These are phyloP conservation scores for Pongo abelii DNA, from an alignment of 2,113 vertebrate genomes.

Conservation along the genomic window DNA sequence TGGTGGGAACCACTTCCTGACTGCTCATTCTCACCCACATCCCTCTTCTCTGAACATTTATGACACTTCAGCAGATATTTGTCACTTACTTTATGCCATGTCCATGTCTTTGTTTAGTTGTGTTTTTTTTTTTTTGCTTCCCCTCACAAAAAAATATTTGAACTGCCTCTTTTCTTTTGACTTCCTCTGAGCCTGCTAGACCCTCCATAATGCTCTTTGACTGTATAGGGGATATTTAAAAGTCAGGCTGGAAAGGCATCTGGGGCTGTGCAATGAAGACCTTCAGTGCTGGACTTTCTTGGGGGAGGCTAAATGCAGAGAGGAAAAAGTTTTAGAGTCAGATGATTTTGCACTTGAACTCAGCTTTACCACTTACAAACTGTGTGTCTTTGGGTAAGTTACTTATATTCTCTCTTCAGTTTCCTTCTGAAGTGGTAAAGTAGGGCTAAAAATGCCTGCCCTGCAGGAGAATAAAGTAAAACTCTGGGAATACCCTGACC, in stretches of 20 bases:
- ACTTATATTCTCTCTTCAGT: not conserved
- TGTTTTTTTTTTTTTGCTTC: not conserved
- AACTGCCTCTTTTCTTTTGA: not conserved
- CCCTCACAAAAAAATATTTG: not conserved
- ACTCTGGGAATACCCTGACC: not conserved
- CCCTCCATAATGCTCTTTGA: not conserved
- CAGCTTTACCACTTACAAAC: not conserved
- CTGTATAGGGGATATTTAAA: not conserved
- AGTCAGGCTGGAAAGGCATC: not conserved
- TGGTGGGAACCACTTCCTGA: not conserved
- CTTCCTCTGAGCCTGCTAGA: not conserved
- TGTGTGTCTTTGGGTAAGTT: not conserved
- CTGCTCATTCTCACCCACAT: not conserved
- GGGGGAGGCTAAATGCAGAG: not conserved
- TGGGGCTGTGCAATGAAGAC: not conserved
- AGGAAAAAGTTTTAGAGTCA: not conserved
- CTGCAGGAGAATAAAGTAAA: not conserved
- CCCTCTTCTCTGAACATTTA: not conserved
- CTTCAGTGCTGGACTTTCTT: fast-evolving
- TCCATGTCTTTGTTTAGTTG: not conserved
- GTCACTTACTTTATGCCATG: not conserved
- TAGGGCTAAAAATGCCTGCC: not conserved
- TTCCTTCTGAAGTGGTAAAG: not conserved
- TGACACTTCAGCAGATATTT: not conserved
- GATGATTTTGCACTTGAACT: not conserved